Percentiles rank a stretch among this genome's conserved stretches.
phyloP scores from a whole-genome alignment of 1,140 invertebrate species.

The Lethrus apterus region DNA sequence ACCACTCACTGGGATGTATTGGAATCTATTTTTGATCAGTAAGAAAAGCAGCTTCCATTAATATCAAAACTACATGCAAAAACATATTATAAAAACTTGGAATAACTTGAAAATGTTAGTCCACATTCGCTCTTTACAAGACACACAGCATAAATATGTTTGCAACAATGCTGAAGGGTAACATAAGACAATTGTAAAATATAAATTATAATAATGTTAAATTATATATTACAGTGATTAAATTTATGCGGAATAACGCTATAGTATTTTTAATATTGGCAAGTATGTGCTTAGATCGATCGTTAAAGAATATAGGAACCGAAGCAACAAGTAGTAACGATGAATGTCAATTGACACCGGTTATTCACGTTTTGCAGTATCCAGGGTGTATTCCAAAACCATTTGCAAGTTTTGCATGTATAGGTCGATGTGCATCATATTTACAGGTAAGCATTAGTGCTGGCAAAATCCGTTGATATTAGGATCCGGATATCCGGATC shows the following conservation, averaged over 20 bases:
- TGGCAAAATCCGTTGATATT: too few relatives aligned
- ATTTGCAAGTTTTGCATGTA: slow-evolving; percentile 88
- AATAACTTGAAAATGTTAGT: background rate
- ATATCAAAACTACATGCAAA: slow-evolving; percentile 22
- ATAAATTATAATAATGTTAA: too few relatives aligned
- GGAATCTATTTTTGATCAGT: too few relatives aligned
- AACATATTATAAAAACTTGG: slow-evolving; percentile 23
- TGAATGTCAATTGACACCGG: slow-evolving; percentile 84
- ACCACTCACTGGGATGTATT: too few relatives aligned
- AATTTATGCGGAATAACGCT: slow-evolving; percentile 22
- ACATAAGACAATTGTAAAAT: too few relatives aligned
- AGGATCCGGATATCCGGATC: too few relatives aligned
- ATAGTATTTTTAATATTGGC: slow-evolving; percentile 28
- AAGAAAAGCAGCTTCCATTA: background rate
- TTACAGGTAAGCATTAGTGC: slow-evolving; percentile 86
- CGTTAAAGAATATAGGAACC: slow-evolving; percentile 25
- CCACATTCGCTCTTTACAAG: background rate
- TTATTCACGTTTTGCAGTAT: slow-evolving; percentile 86
- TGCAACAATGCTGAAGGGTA: too few relatives aligned
- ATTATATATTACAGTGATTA: slow-evolving; percentile 4
- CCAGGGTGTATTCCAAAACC: slow-evolving; percentile 88
- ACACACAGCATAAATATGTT: too few relatives aligned
- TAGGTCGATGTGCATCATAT: slow-evolving; percentile 83
- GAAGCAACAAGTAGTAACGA: slow-evolving; percentile 51
- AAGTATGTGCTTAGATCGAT: slow-evolving; percentile 35